These are phyloP conservation scores for Camponotus fellah DNA, from an alignment of 2,888 invertebrate species.

Conservation along the genomic window DNA sequence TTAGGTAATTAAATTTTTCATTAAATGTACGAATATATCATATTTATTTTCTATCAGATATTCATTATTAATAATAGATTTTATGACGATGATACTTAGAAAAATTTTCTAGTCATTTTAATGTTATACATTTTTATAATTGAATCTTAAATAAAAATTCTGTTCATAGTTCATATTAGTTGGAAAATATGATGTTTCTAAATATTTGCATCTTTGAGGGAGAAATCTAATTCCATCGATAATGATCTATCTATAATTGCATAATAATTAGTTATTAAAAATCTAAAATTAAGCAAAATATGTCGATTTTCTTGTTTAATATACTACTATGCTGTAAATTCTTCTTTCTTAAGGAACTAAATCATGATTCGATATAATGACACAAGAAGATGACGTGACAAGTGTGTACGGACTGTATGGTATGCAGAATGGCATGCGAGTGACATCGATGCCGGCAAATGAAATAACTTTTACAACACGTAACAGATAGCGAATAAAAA, in stretches of 20 bases:
- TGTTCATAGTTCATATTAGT: not conserved
- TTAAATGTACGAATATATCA: slow-evolving; percentile 30
- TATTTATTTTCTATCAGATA: slow-evolving; percentile 14
- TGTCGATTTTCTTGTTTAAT: not conserved
- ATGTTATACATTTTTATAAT: not conserved
- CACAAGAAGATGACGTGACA: slow-evolving; percentile 51
- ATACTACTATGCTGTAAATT: not conserved
- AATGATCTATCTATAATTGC: not conserved
- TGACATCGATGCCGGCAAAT: slow-evolving; percentile 65
- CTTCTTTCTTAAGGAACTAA: not conserved
- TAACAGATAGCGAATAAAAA: not conserved
- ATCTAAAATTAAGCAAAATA: not conserved
- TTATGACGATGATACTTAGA: not conserved
- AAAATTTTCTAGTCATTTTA: not conserved
- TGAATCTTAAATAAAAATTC: not conserved
- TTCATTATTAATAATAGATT: slow-evolving; percentile 8
- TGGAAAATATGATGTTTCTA: not conserved
- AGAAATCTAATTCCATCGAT: not conserved
- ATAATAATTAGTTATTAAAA: not conserved
- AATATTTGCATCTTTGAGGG: not conserved
- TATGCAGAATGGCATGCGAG: slow-evolving; percentile 61
- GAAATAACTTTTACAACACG: slow-evolving; percentile 7
- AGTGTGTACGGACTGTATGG: slow-evolving; percentile 62
- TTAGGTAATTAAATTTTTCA: not conserved
- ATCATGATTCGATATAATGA: slow-evolving; percentile 61